These are phyloP conservation scores for Amphipyra berbera DNA, from an alignment of 2,888 invertebrate genomes.

Conservation along the genomic window DNA sequence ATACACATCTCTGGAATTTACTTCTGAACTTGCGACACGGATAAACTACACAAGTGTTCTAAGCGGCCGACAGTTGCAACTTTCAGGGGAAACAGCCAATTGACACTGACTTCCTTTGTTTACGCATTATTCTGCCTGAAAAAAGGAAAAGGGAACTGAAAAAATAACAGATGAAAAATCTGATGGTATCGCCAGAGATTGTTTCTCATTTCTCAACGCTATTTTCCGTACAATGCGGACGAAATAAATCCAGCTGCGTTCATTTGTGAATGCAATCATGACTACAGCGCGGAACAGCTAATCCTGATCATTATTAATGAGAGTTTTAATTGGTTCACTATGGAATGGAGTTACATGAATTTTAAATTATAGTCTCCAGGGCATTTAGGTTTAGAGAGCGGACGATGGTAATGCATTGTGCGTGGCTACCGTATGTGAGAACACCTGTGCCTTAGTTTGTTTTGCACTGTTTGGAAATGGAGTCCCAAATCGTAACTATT, in stretches of 20 bases:
- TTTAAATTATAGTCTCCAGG: constrained; percentile 62
- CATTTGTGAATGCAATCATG: constrained; percentile 57
- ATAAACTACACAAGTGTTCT: constrained; percentile 36
- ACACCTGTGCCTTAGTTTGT: constrained; percentile 44
- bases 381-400: constrained; percentile 45
- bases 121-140: constrained; percentile 6
- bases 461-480: constrained; percentile 40
- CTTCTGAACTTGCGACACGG: constrained; percentile 36
- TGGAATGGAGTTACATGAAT: constrained; percentile 57
- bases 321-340: constrained; percentile 67
- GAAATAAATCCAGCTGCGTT: constrained; percentile 57
- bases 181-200: constrained; percentile 19
- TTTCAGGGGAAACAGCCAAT: constrained; percentile 49
- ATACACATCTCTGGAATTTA: constrained; percentile 29
- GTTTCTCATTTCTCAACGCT: constrained; percentile 30
- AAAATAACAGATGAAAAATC: constrained; percentile 46
- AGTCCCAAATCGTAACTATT: constrained; percentile 39
- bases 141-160: constrained; percentile 18
- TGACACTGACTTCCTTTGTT: constrained; percentile 38
- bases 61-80: constrained; percentile 35
- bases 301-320: constrained; percentile 69
- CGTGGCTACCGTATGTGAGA: constrained; percentile 15
- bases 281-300: constrained; percentile 40
- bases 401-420: constrained; percentile 37
- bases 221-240: constrained; percentile 40